Conservation (phyloP, 64 coral and sea anemone genomes). For the Dendronephthya gigantea region DNA sequence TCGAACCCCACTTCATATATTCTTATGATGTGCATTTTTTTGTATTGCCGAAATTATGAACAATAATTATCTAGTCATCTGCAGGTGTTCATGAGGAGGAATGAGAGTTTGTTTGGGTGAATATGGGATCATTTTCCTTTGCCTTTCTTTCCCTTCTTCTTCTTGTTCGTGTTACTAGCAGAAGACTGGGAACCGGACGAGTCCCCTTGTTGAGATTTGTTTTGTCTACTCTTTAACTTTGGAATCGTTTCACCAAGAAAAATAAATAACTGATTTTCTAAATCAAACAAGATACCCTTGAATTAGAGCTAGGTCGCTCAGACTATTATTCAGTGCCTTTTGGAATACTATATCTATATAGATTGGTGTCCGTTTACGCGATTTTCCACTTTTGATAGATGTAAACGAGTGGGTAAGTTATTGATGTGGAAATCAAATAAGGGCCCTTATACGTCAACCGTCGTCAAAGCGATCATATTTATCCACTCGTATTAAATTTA, state of each 20-base stretch:
- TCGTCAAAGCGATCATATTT: too few species aligned
- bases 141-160: conserved; percentile 91
- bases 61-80: not conserved
- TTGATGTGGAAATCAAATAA: too few species aligned
- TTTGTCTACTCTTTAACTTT: conserved; percentile 90
- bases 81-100: not conserved
- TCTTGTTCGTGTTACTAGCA: conserved; percentile 54
- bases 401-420: too few species aligned
- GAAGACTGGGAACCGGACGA: conserved; percentile 46
- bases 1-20: too few species aligned
- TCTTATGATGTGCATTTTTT: not conserved
- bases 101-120: not conserved
- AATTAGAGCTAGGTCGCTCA: too few species aligned
- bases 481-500: too few species aligned
- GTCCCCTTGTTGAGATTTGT: conserved; percentile 62
- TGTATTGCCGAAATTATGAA: not conserved
- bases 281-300: not conserved
- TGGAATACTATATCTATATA: too few species aligned
- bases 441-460: too few species aligned
- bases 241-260: conserved; percentile 97
- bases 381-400: too few species aligned
- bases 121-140: conserved; percentile 58
- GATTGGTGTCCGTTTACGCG: too few species aligned
- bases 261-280: conserved; percentile 66
- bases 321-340: too few species aligned